Evolutionary conservation across 1,140 invertebrate species (phyloP).

Genomic region (Drosophila takahashii): DNA sequence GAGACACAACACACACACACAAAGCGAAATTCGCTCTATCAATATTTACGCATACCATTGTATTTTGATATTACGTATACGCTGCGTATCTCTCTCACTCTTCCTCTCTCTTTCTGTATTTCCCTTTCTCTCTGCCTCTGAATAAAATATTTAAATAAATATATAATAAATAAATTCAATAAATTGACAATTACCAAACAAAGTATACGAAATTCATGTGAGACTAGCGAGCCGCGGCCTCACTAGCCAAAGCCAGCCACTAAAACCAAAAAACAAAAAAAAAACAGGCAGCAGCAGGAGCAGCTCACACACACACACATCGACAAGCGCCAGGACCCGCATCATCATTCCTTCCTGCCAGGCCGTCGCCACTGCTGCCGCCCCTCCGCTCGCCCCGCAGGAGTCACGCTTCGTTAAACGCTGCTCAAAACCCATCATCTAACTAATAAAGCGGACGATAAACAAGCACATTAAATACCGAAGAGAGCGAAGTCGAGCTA

Average conservation of each 20-base stretch:
- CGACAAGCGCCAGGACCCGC: slow-evolving; percentile 33
- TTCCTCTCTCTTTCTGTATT: slow-evolving; percentile 16
- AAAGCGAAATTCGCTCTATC: slow-evolving; percentile 64
- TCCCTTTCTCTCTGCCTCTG: slow-evolving; percentile 11
- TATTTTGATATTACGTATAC: slow-evolving; percentile 77
- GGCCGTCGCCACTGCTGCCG: slow-evolving; percentile 19
- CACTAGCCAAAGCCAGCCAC: slow-evolving; percentile 44
- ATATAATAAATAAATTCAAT: slow-evolving; percentile 7
- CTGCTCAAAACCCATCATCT: slow-evolving; percentile 47
- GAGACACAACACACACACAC: slow-evolving; percentile 28
- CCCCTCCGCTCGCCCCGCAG: slow-evolving; percentile 35
- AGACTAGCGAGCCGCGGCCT: slow-evolving; percentile 51
- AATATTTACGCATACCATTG: slow-evolving; percentile 78
- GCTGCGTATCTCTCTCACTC: slow-evolving; percentile 40
- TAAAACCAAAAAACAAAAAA: slow-evolving; percentile 5
- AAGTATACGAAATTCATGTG: slow-evolving; percentile 62
- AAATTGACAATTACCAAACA: slow-evolving; percentile 2
- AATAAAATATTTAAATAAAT: slow-evolving; percentile 22
- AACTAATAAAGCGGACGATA: slow-evolving; percentile 35
- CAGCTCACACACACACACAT: slow-evolving; percentile 28
- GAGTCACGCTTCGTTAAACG: slow-evolving; percentile 41
- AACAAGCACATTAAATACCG: slow-evolving; percentile 35
- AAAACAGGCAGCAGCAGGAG: slow-evolving; percentile 26
- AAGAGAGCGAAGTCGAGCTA: slow-evolving; percentile 15
- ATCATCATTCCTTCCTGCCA: slow-evolving; percentile 43